Base-by-base conservation (phyloP, 2,797 vertebrate species). In the Urocyon cinereoargenteus region DNA sequence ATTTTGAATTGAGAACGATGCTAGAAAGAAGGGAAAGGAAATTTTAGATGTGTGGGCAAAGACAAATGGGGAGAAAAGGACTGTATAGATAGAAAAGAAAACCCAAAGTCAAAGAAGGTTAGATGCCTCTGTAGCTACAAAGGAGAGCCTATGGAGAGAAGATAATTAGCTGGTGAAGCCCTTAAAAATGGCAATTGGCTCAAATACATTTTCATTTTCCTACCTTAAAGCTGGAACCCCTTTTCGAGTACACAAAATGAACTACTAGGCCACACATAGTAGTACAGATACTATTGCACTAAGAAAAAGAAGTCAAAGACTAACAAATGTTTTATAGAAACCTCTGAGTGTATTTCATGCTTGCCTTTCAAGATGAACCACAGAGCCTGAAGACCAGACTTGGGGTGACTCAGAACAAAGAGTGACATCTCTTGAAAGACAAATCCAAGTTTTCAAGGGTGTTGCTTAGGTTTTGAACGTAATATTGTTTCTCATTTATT, bases 401-500 rank as follows among this genome's bases (percentile, higher is more conserved):
- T 53, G 57, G 34, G 53, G 53, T 95, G 84, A 97, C 87, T 97
- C 95, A 95, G 78, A 97, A 73, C 13, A n/a, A 82, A 94, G 28
- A 96, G 6, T 7, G 16, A 12, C 31, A 72, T 36, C 55, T 64
- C 78, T 49, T 53, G 70, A 96, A 95, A 98, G n/a, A 82, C 62
- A 96, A 96, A 92, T 70, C 62, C 68, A 62, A 78, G 24, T 49
- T 87, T 15, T 68, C 51, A 66, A 73, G 90, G 95, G 73, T 90
- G 94, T 97, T 89, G 78, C 82, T 97, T 81, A 62, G 15, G 49
- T 89, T 88, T 95, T n/a, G 57, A 40, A 83, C 57, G 62, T 5
- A 11, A 90, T 61, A 78, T 66, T 96, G 45, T 96, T 96, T 97
- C 78, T 90, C 92, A 64, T 36, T 96, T 94, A 73, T 96, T 86